Evolutionary conservation across 2,113 vertebrate genomes (phyloP).

Genomic region (Prinia subflava): DNA sequence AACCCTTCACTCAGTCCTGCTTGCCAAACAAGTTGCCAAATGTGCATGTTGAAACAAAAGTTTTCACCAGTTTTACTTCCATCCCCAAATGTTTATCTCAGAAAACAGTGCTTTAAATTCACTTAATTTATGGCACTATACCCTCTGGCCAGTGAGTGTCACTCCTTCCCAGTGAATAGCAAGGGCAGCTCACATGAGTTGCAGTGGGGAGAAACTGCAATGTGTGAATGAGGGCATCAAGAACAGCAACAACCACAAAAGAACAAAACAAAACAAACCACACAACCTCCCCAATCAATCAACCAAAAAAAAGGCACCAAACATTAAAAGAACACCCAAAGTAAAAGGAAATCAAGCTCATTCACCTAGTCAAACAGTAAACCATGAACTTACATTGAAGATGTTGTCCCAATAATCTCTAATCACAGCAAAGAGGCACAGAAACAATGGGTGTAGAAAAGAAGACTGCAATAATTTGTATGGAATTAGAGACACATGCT

Average conservation of each 20-base stretch:
- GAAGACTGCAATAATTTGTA: not conserved
- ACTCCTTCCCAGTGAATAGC: not conserved
- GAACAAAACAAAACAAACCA: not conserved
- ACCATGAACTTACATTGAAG: not conserved
- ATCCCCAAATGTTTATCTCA: not conserved
- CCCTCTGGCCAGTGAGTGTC: not conserved
- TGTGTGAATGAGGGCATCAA: not conserved
- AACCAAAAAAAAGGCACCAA: not conserved
- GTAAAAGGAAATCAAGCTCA: not conserved
- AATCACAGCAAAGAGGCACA: not conserved
- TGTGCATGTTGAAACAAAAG: too few relatives aligned
- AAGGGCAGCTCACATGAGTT: not conserved
- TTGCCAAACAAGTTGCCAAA: not conserved
- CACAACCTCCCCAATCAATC: not conserved
- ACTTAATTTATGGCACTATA: not conserved
- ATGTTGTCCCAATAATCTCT: not conserved
- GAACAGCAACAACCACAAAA: not conserved
- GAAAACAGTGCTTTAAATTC: not conserved
- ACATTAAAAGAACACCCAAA: not conserved
- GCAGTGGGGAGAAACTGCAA: not conserved
- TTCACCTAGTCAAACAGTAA: not conserved
- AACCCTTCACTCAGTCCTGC: not conserved
- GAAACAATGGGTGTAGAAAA: not conserved
- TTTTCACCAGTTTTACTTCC: not conserved
- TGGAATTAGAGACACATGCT: not conserved